Percentiles rank a stretch among this genome's conserved stretches.
These are phyloP conservation scores for Acanthopleura granulata DNA, from an alignment of 2,888 invertebrate species.

Conservation along the genomic window DNA sequence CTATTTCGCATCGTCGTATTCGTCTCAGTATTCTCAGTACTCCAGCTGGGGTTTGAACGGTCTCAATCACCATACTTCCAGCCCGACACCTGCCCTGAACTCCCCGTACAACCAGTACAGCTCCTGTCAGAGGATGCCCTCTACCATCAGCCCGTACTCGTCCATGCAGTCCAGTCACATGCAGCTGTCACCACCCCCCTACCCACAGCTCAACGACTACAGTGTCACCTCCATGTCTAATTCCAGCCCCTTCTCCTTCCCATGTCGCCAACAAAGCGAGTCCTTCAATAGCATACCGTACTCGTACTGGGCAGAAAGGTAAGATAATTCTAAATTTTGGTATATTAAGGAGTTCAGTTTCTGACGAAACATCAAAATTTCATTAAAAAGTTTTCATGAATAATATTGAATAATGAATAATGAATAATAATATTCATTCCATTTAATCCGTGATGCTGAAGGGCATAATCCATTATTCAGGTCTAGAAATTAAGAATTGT, in stretches of 20 bases:
- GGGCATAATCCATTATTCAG: no score
- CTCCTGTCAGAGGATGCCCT: slow-evolving; percentile 47
- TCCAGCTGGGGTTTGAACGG: slow-evolving; percentile 44
- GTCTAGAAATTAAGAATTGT: no score
- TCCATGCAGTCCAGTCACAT: slow-evolving; percentile 41
- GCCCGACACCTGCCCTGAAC: slow-evolving; percentile 35
- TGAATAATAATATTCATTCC: no score
- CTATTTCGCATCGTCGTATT: slow-evolving; percentile 53
- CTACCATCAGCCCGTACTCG: slow-evolving; percentile 36
- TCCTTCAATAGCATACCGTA: slow-evolving; percentile 55
- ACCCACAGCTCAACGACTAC: slow-evolving; percentile 55
- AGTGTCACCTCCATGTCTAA: slow-evolving; percentile 36
- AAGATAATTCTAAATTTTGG: slow-evolving; percentile 15
- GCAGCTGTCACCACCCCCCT: slow-evolving; percentile 23
- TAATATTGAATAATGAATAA: no score
- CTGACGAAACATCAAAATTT: no score
- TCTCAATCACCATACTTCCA: slow-evolving; percentile 33
- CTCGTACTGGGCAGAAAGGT: slow-evolving; percentile 50
- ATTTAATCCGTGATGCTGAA: no score
- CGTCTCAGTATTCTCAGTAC: slow-evolving; percentile 52
- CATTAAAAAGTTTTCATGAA: no score
- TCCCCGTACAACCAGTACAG: slow-evolving; percentile 49
- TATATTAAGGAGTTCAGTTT: no score
- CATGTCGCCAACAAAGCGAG: slow-evolving; percentile 51
- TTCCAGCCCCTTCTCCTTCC: slow-evolving; percentile 48